Conservation (phyloP, 2,113 vertebrate genomes). For the Parotia lawesii region DNA sequence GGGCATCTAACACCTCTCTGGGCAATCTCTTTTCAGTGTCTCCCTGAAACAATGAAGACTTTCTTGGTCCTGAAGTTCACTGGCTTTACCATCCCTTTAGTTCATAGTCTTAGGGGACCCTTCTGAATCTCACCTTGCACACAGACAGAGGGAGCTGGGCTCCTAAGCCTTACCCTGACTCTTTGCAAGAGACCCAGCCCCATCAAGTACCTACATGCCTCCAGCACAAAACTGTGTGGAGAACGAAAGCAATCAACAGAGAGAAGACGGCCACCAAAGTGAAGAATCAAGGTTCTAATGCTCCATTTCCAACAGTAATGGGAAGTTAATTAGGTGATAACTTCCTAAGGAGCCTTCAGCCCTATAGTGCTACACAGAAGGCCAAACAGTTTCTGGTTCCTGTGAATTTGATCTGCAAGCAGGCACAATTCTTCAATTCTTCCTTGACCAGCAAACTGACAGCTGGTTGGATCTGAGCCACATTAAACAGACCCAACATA, state of each 20-base stretch:
- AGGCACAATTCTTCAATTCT: not conserved
- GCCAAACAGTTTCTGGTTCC: not conserved
- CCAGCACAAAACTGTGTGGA: not conserved
- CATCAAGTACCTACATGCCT: not conserved
- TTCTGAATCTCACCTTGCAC: not conserved
- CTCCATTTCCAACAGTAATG: not conserved
- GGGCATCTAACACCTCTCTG: not conserved
- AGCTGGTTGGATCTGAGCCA: not conserved
- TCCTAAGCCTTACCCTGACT: not conserved
- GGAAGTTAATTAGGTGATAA: not conserved
- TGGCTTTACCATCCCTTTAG: not conserved
- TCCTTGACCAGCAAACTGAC: not conserved
- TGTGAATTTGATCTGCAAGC: not conserved
- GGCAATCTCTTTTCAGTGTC: not conserved
- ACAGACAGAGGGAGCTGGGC: not conserved
- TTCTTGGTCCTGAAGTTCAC: not conserved
- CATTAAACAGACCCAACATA: not conserved
- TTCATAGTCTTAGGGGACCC: not conserved
- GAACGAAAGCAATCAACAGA: not conserved
- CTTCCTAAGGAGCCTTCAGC: not conserved
- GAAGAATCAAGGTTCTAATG: not conserved
- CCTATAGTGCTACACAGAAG: fast-evolving
- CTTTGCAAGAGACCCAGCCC: not conserved
- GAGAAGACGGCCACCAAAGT: not conserved
- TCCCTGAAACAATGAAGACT: not conserved